Evolutionary conservation across 2,113 vertebrate genomes (phyloP), one percentile per base, ranked within the genome.

Genomic region (Fregata magnificens): DNA sequence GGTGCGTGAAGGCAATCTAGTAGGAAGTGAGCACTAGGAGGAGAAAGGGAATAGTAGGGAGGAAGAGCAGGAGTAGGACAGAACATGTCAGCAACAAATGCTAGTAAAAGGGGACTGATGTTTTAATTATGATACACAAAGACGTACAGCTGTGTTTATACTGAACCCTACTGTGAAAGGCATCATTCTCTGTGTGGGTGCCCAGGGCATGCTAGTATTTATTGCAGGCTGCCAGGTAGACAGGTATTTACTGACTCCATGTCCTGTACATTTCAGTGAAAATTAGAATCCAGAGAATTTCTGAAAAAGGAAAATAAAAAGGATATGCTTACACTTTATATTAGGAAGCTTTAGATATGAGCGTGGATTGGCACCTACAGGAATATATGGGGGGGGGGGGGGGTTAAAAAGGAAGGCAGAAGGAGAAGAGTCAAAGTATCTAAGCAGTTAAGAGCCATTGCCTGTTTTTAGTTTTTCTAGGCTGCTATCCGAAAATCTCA

Each of bases 171-270:
- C 15, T 47, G 20, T 67, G 55, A 53, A 93, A 77, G 10, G 29
- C 4, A 4, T 45, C 4, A 2, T 20, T 66, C 45, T 70, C 40
- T 78, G 21, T 38, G 18, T 38, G 29, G 9, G 11, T 63, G 16
- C 22, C n/a, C 28, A 31, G 21, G 0, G 0, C 34, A 7, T 16
- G 13, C 71, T 44, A 24, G 28, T 34, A 76, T 20, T 14, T 85
- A 28, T 69, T 69, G 11, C 50, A 55, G 32, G n/a, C 25, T 82
- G 49, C 13, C 42, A 40, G 32, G 7, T 5, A n/a, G 67, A 9
- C 32, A 56, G 14, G 13, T 45, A 8, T 77, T 76, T 72, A 32
- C 32, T 11, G 34, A 61, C 11, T 31, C 16, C 2, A 3, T 47
- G 26, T 16, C 40, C 38, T 72, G 32, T 42, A 40, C 13, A n/a